Conservation (phyloP, 2,888 invertebrate species). For the Embidobia sp. region DNA sequence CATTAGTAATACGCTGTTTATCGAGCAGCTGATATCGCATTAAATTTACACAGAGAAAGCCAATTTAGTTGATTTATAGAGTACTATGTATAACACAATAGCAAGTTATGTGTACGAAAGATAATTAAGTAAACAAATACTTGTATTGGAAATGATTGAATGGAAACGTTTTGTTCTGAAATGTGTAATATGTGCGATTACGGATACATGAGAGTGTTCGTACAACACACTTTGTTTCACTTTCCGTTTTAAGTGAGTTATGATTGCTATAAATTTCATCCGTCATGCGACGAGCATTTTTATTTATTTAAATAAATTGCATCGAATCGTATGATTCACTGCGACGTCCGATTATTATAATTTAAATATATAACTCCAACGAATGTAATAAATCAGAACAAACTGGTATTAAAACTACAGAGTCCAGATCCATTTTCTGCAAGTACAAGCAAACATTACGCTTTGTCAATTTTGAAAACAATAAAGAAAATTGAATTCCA, state of each 20-base stretch:
- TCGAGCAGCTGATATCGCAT: slow-evolving; percentile 23
- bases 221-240: slow-evolving; percentile 28
- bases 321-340: neutral
- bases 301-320: slow-evolving; percentile 17
- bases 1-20: too few species aligned
- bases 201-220: slow-evolving; percentile 1
- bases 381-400: too few species aligned
- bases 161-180: slow-evolving; percentile 33
- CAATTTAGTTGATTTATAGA: slow-evolving; percentile 47
- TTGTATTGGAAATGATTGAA: slow-evolving; percentile 50
- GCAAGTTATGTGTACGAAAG: slow-evolving; percentile 14
- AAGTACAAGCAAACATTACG: too few species aligned
- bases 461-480: too few species aligned
- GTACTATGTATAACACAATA: slow-evolving; percentile 35
- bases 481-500: too few species aligned
- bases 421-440: too few species aligned
- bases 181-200: slow-evolving; percentile 32
- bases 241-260: slow-evolving; percentile 32
- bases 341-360: neutral
- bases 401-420: too few species aligned
- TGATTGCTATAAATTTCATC: slow-evolving; percentile 6
- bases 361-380: neutral
- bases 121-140: slow-evolving; percentile 57
- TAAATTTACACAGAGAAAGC: slow-evolving; percentile 37
- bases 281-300: neutral